Evolutionary conservation across 2,888 invertebrate genomes (phyloP).

Genomic region (Conchocele bisecta): DNA sequence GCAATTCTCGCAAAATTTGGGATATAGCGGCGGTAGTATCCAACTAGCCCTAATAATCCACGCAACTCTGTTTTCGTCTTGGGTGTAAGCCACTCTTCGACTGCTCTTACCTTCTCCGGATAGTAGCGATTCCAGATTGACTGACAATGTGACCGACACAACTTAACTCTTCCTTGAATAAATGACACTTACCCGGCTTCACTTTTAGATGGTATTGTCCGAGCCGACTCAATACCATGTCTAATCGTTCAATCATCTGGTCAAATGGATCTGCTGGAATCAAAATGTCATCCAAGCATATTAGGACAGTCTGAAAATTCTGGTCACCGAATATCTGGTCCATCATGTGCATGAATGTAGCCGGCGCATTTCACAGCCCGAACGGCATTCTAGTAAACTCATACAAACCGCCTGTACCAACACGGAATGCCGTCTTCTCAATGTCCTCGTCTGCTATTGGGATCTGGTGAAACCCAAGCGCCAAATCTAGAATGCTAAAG

Average conservation of each 20-base stretch:
- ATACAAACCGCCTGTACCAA: conserved; percentile 35
- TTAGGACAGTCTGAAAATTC: conserved; percentile 45
- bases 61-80: not conserved
- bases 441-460: conserved; percentile 43
- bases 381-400: conserved; percentile 55
- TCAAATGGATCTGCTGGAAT: conserved; percentile 36
- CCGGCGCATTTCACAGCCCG: conserved; percentile 53
- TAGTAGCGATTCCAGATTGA: conserved; percentile 39
- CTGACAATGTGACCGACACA: conserved; percentile 27
- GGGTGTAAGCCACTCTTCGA: conserved; percentile 44
- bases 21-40: conserved; percentile 27
- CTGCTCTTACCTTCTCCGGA: conserved; percentile 39
- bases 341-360: conserved; percentile 57
- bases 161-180: conserved; percentile 24
- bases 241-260: conserved; percentile 35
- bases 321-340: conserved; percentile 48
- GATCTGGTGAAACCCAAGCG: conserved; percentile 59
- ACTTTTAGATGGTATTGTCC: conserved; percentile 40
- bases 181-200: conserved; percentile 42
- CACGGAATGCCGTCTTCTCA: conserved; percentile 56
- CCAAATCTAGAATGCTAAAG: not conserved
- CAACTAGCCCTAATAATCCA: conserved; percentile 8
- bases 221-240: conserved; percentile 39
- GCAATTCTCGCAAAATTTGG: conserved; percentile 26
- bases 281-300: conserved; percentile 63